phyloP scores from a whole-genome alignment of 2,113 vertebrate species.

The Kryptolebias marmoratus region DNA sequence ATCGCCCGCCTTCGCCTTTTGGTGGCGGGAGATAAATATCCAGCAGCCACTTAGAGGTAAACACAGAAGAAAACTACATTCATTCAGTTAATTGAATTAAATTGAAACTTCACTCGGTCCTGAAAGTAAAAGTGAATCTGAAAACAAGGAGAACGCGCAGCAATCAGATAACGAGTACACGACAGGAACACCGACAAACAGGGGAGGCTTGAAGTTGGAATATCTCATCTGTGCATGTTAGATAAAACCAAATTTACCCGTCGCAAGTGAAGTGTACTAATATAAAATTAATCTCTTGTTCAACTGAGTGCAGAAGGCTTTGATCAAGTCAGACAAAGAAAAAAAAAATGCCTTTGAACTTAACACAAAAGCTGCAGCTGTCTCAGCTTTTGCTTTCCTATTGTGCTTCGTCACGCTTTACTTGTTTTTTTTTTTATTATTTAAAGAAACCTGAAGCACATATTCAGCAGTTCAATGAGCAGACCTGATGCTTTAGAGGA shows the following conservation, averaged over 20 bases:
- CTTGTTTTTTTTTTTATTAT: not conserved
- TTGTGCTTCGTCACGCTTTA: not conserved
- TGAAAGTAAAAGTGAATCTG: conserved; percentile 4
- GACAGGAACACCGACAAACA: not conserved
- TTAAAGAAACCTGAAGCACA: conserved; percentile 1
- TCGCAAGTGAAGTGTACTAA: not conserved
- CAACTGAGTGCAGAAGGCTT: not conserved
- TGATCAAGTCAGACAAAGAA: conserved; percentile 13
- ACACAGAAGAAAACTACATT: no score
- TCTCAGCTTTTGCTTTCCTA: not conserved
- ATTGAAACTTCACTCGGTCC: no score
- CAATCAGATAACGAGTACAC: not conserved
- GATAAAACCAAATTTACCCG: conserved; percentile 30
- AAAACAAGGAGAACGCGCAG: not conserved
- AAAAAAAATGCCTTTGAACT: not conserved
- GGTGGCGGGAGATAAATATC: no score
- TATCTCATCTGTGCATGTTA: conserved; percentile 6
- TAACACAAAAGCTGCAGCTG: not conserved
- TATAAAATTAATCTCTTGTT: conserved; percentile 10
- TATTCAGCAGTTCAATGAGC: conserved; percentile 19
- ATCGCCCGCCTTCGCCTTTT: no score
- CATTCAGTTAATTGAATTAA: no score
- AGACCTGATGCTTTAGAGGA: conserved; percentile 21
- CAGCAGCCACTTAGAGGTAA: no score
- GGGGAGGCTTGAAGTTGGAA: not conserved